Evolutionary conservation across 2,797 vertebrate species (phyloP).

Genomic region (Muraenolepis orangiensis): DNA sequence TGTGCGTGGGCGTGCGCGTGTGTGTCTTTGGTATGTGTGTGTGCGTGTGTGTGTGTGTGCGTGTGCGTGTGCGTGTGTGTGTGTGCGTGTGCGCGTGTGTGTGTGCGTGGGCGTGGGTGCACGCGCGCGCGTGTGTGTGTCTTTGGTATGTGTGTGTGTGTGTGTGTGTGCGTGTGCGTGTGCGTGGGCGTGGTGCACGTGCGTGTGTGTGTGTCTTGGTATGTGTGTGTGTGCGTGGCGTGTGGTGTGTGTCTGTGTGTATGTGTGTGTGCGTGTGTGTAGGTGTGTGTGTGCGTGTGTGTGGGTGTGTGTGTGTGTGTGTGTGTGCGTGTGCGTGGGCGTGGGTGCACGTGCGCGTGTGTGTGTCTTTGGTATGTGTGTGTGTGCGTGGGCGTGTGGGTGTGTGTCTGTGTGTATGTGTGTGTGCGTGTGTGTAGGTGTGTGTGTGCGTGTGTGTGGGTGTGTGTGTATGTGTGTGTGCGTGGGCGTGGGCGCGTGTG

Average conservation of each 20-base stretch:
- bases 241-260: too few species aligned
- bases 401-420: neutral
- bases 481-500: too few species aligned
- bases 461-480: neutral
- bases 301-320: neutral
- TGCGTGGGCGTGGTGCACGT: slow-evolving; percentile 2
- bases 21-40: neutral
- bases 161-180: too few species aligned
- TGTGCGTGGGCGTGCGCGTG: too few species aligned
- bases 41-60: slow-evolving; percentile 11
- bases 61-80: slow-evolving; percentile 1
- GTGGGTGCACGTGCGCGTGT: slow-evolving; percentile 16
- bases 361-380: neutral
- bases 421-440: slow-evolving; percentile 2
- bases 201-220: slow-evolving; percentile 8
- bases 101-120: slow-evolving; percentile 1
- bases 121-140: slow-evolving; percentile 14
- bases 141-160: neutral
- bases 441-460: slow-evolving; percentile 6
- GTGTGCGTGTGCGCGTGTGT: too few species aligned
- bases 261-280: neutral
- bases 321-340: too few species aligned
- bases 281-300: slow-evolving; percentile 7
- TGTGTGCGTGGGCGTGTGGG: too few species aligned
- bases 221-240: neutral